Evolutionary conservation across 2,797 vertebrate species (phyloP).

Genomic region (Ficedula albicollis): DNA sequence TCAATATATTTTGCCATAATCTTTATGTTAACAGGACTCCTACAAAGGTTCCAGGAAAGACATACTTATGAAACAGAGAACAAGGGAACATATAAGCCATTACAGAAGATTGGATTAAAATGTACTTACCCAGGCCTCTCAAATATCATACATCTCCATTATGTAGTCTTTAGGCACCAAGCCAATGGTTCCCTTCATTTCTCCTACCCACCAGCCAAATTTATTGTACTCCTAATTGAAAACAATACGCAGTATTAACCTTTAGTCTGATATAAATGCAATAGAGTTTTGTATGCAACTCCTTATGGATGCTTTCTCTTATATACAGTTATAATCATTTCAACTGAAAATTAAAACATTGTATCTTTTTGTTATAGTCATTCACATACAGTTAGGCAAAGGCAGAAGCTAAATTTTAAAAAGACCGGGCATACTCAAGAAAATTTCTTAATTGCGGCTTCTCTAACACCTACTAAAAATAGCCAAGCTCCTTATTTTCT

Average conservation of each 20-base stretch:
- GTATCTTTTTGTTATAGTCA: conserved; percentile 62
- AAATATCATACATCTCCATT: conserved; percentile 91
- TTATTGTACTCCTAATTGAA: conserved; percentile 92
- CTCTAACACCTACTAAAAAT: neutral
- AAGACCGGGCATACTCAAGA: neutral
- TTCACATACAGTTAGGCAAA: conserved; percentile 57
- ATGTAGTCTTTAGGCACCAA: conserved; percentile 96
- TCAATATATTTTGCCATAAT: conserved; percentile 66
- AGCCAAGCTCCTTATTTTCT: neutral
- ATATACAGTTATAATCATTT: conserved; percentile 71
- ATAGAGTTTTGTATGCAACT: conserved; percentile 73
- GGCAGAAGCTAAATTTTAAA: conserved; percentile 61
- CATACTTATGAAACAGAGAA: conserved; percentile 78
- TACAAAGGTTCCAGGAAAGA: conserved; percentile 77
- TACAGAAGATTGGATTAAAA: conserved; percentile 86
- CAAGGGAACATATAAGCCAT: conserved; percentile 81
- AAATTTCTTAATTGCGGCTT: neutral
- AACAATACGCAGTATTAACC: conserved; percentile 84
- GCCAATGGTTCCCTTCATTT: conserved; percentile 93
- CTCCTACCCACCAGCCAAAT: conserved; percentile 98
- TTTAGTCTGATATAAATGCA: conserved; percentile 79
- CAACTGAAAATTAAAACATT: conserved; percentile 73
- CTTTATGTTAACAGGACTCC: conserved; percentile 75
- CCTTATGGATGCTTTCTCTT: conserved; percentile 75
- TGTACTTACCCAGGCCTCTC: conserved; percentile 85